Evolutionary conservation across 2,797 vertebrate species (phyloP).

Genomic region (Zalophus californianus): DNA sequence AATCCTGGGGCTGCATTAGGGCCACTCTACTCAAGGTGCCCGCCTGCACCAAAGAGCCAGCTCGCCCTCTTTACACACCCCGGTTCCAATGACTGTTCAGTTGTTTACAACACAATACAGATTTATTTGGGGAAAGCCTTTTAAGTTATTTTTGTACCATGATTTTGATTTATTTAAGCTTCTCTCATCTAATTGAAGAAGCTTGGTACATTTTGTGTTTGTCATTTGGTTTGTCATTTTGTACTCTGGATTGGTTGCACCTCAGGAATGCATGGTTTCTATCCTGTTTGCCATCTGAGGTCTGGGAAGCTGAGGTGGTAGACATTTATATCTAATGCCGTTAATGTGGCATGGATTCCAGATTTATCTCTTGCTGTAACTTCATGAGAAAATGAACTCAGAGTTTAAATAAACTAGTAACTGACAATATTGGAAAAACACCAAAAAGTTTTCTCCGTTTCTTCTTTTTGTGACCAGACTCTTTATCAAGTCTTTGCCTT

Average conservation of each 20-base stretch:
- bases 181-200: slow-evolving; percentile 27
- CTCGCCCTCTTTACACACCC: not conserved
- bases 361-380: slow-evolving; percentile 32
- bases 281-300: not conserved
- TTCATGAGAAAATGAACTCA: slow-evolving; percentile 10
- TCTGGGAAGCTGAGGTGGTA: not conserved
- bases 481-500: not conserved
- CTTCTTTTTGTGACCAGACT: not conserved
- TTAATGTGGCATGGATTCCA: slow-evolving; percentile 3
- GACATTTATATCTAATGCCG: not conserved
- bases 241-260: not conserved
- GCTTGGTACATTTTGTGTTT: not conserved
- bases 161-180: slow-evolving; percentile 55
- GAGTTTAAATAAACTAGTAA: slow-evolving; percentile 62
- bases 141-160: slow-evolving; percentile 49
- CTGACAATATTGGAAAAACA: slow-evolving; percentile 33
- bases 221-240: not conserved
- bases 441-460: not conserved
- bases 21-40: not conserved
- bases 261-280: not conserved
- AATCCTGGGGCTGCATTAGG: not conserved
- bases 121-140: slow-evolving; percentile 45
- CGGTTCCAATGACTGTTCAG: not conserved
- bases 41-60: too few species aligned
- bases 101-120: slow-evolving; percentile 31